Conservation (phyloP, 1,140 invertebrate genomes). For the Homarus americanus region DNA sequence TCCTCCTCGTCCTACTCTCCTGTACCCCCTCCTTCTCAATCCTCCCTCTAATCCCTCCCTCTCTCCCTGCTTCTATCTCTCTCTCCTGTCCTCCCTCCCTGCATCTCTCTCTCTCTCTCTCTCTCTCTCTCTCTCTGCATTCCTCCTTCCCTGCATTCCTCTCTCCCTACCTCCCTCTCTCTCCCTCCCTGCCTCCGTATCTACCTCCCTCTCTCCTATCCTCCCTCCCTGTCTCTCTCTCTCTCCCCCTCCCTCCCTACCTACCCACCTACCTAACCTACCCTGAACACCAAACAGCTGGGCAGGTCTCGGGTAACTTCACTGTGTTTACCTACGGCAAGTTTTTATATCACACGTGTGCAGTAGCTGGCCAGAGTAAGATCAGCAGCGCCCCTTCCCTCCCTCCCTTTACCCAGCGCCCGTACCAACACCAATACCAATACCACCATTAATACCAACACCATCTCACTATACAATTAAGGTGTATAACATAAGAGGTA, state of each 20-base stretch:
- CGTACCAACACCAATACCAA: no score
- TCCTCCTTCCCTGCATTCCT: not conserved
- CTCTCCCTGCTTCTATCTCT: not conserved
- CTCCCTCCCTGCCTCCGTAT: no score
- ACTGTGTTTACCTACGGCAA: conserved; percentile 48
- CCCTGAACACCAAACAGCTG: conserved; percentile 19
- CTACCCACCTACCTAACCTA: not conserved
- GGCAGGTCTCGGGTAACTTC: conserved; percentile 15
- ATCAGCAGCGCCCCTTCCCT: no score
- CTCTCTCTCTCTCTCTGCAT: not conserved
- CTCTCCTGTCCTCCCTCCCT: not conserved
- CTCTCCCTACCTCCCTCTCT: no score
- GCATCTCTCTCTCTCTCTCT: not conserved
- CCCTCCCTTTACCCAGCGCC: no score
- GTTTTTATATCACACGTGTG: conserved; percentile 62
- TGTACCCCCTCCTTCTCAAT: not conserved
- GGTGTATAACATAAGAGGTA: no score
- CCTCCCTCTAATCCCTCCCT: not conserved
- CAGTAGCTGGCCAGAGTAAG: no score
- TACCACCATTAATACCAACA: no score
- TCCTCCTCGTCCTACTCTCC: no score
- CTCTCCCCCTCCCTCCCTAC: not conserved
- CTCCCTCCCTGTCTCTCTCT: not conserved
- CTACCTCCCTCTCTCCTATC: no score
- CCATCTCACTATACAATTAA: no score